phyloP scores from a whole-genome alignment of 2,888 invertebrate genomes.

The Lasioglossum malachurum region DNA sequence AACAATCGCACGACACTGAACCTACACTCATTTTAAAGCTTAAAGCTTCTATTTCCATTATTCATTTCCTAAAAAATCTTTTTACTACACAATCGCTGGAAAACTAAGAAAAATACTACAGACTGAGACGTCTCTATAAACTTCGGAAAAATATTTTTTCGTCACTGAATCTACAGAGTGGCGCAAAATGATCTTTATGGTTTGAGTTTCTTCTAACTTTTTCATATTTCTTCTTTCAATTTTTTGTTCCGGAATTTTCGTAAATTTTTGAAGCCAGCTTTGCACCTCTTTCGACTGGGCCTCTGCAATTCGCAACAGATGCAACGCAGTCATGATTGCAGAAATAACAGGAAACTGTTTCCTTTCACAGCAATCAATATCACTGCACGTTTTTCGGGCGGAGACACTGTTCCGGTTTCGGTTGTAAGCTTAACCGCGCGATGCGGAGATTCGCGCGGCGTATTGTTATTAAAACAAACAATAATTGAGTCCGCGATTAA shows the following conservation, averaged over 20 bases:
- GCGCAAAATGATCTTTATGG: too few relatives aligned
- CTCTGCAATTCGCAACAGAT: not conserved
- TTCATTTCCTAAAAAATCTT: not conserved
- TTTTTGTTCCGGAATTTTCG: too few relatives aligned
- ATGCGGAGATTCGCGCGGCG: not conserved
- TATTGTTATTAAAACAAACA: not conserved
- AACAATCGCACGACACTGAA: not conserved
- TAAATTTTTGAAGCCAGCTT: not conserved
- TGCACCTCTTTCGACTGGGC: not conserved
- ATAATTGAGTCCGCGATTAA: not conserved
- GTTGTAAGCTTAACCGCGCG: not conserved
- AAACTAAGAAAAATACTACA: not conserved
- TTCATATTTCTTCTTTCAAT: too few relatives aligned
- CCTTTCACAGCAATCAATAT: not conserved
- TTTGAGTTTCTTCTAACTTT: too few relatives aligned
- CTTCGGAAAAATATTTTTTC: not conserved
- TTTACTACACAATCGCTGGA: not conserved
- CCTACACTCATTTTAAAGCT: not conserved
- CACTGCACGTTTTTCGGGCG: not conserved
- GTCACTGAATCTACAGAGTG: not conserved
- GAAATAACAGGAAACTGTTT: not conserved
- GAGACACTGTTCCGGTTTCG: not conserved
- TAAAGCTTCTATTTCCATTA: not conserved
- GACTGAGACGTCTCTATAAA: not conserved
- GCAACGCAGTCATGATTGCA: not conserved